These are phyloP conservation scores for Gonocerus acuteangulatus DNA, from an alignment of 2,888 invertebrate genomes.

Conservation along the genomic window DNA sequence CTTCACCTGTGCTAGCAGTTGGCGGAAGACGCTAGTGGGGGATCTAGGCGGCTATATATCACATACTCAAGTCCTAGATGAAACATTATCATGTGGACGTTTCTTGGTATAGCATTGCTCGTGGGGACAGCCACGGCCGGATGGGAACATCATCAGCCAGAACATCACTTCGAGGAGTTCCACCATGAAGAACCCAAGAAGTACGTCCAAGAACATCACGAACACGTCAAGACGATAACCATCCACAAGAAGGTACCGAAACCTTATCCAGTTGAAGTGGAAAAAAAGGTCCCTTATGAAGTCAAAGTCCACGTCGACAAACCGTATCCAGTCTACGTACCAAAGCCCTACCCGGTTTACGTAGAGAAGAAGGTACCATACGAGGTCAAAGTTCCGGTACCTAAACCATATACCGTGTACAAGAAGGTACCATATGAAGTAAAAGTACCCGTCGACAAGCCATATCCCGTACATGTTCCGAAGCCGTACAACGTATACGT, in stretches of 20 bases:
- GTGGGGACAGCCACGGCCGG: not conserved
- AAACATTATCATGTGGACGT: not conserved
- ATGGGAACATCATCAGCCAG: not conserved
- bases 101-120: not conserved
- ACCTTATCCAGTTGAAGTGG: slow-evolving; percentile 54
- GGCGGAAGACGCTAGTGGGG: not conserved
- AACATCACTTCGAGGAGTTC: not conserved
- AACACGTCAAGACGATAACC: slow-evolving; percentile 62
- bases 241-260: slow-evolving; percentile 66
- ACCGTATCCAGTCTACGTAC: slow-evolving; percentile 62
- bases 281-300: slow-evolving; percentile 58
- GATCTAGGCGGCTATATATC: not conserved
- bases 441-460: slow-evolving; percentile 29
- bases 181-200: slow-evolving; percentile 32
- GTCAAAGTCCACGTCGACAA: slow-evolving; percentile 50
- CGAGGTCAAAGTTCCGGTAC: slow-evolving; percentile 57
- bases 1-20: not conserved
- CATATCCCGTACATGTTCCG: slow-evolving; percentile 29
- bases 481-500: slow-evolving; percentile 65
- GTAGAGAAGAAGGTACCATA: slow-evolving; percentile 49
- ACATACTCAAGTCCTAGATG: too few relatives aligned
- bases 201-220: slow-evolving; percentile 42
- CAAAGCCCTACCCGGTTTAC: slow-evolving; percentile 62
- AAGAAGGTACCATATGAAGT: slow-evolving; percentile 39
- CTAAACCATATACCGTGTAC: slow-evolving; percentile 63